Base-by-base conservation (phyloP, 92 coral and sea anemone species). In the Actinernus sp. region DNA sequence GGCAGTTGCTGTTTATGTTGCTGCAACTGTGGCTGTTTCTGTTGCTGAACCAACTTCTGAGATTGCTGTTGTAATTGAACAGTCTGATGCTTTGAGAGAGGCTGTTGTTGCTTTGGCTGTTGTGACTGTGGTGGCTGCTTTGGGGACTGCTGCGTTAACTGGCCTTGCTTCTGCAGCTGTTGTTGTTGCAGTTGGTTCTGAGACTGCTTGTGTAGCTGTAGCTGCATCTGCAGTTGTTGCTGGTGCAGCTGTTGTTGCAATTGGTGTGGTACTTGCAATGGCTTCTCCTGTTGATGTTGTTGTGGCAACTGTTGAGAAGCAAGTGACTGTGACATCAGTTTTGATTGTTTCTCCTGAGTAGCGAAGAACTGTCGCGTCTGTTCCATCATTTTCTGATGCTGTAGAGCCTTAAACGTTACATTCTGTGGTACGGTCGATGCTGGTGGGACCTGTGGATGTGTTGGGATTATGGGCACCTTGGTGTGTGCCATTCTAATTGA, bases 361-460 rank as follows among this genome's bases (percentile, higher is more conserved):
- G 90, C 91, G 60, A 90, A 90, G 83, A 85, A 90, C 74, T 59
- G 49, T 49, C 84, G 83, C 12, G 97, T 90, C 64, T 85, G 83
- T 56, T 81, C 86, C 73, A 95, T 23, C 99, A 95, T 95, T 62
- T 85, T 86, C 55, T 95, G 97, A 43, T 81, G 97, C 51, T 95
- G 97, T 66, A 87, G 83, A 36, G 57, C 56, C 70, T 88, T 82
- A 53, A 95, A 95, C 59, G 83, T 68, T 34, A 65, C 49, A 25
- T 61, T 61, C 58, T 65, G 88, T 21, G 67, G 82, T 23, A 80
- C 61, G 11, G 60, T 49, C 41, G 68, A 49, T 21, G 62, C 84
- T 34, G 83, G 74, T 48, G 78, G 78, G 63, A 66, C 55, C 20
- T 62, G 85, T 20, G 75, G 95, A 43, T 85, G 82, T 41, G 58